phyloP scores from a whole-genome alignment of 1,140 invertebrate genomes.

The Triops longicaudatus region DNA sequence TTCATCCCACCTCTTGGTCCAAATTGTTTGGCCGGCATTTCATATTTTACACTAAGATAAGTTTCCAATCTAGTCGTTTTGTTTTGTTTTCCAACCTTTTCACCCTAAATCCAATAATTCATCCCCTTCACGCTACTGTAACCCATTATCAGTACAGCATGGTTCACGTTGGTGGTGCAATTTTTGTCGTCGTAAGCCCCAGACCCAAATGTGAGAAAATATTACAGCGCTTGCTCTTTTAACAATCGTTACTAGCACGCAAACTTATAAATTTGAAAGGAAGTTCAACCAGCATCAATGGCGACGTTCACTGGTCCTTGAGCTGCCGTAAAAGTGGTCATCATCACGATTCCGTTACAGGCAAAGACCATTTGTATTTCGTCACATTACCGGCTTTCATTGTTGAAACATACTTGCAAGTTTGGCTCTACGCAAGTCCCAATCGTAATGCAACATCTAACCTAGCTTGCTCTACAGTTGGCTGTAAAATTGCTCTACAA shows the following conservation, averaged over 20 bases:
- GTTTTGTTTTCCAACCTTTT: conserved; percentile 39
- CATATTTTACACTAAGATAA: too few relatives aligned
- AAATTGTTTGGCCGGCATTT: too few relatives aligned
- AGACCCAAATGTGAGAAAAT: background rate
- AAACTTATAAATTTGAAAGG: background rate
- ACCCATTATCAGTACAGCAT: conserved; percentile 46
- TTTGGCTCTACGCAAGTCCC: background rate
- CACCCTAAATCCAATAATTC: conserved; percentile 44
- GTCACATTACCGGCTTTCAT: background rate
- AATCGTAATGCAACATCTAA: background rate
- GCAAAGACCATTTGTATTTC: background rate
- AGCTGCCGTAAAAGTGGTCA: background rate
- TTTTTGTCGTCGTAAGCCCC: conserved; percentile 14
- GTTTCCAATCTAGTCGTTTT: too few relatives aligned
- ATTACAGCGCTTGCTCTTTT: too few relatives aligned
- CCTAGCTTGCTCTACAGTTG: too few relatives aligned
- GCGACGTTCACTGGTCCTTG: background rate
- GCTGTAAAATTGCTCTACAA: too few relatives aligned
- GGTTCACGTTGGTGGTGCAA: conserved; percentile 34
- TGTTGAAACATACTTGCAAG: background rate
- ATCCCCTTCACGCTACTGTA: conserved; percentile 43
- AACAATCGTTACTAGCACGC: too few relatives aligned
- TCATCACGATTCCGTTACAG: background rate
- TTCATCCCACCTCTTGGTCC: too few relatives aligned
- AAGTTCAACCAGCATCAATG: background rate